Evolutionary conservation across 1,140 invertebrate species (phyloP), one percentile per base, ranked within the genome.

Genomic region (Onthophagus taurus): DNA sequence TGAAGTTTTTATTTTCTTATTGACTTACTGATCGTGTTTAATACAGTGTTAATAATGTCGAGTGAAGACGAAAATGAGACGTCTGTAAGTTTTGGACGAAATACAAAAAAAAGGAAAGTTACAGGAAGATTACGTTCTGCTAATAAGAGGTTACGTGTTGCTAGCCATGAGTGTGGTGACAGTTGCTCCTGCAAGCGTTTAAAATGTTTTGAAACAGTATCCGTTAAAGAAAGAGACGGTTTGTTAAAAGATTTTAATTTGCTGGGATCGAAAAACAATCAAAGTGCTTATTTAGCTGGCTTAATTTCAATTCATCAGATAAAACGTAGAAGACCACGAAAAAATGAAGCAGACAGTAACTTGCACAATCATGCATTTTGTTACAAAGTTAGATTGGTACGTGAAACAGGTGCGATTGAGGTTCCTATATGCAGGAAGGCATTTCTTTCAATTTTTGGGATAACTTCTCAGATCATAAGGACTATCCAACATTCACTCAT

Each of bases 161-260:
- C 24, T 26, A 26, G 24, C n/a, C n/a, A n/a, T n/a, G n/a, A n/a
- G n/a, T n/a, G n/a, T n/a, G n/a, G n/a, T n/a, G n/a, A n/a, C n/a
- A n/a, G n/a, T n/a, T n/a, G n/a, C n/a, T n/a, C 35, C 11, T 37
- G 35, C 2, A 37, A 37, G 2, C 35, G 19, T 21, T 17, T n/a
- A 19, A 37, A 4, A 21, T 37, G 17, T 21, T 37, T 37, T 21
- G 35, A n/a, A n/a, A 37, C 16, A 18, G 19, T 21, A 37, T n/a
- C 35, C 35, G 35, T 37, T 37, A 21, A 37, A 37, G 35, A 37
- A 37, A 37, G 35, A 37, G 11, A n/a, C 16, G 19, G 16, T 17
- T 37, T 37, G 16, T 37, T 37, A 18, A n/a, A 37, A 21, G 19
- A 37, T 20, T 37, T 37, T 37, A 37, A 37, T 37, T 37, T 37